phyloP scores from a whole-genome alignment of 2,888 invertebrate species.

The Amphipyra berbera region DNA sequence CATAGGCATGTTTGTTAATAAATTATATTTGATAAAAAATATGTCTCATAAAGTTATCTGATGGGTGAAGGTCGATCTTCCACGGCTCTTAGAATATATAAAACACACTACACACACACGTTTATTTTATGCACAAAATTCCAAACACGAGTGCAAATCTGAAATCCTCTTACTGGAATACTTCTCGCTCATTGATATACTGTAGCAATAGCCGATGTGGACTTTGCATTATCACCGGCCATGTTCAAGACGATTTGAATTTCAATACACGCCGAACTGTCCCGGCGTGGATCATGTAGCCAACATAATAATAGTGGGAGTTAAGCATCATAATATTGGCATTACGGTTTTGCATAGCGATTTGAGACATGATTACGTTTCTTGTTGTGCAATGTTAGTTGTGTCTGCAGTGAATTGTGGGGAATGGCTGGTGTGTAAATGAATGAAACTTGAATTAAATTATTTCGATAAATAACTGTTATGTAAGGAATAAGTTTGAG shows the following conservation, averaged over 20 bases:
- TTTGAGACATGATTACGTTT: constrained; percentile 24
- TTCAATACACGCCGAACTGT: constrained; percentile 66
- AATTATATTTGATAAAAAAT: no score
- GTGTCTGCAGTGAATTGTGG: not conserved
- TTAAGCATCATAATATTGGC: constrained; percentile 49
- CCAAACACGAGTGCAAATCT: constrained; percentile 48
- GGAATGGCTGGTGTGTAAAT: not conserved
- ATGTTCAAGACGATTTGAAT: constrained; percentile 70
- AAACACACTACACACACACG: constrained; percentile 17
- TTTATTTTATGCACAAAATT: constrained; percentile 46
- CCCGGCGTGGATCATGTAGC: constrained; percentile 42
- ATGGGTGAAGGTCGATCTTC: no score
- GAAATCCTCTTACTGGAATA: constrained; percentile 60
- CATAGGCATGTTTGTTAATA: no score
- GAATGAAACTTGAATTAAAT: no score
- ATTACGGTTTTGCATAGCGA: constrained; percentile 46
- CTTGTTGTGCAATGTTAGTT: constrained; percentile 15
- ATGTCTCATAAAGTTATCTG: no score
- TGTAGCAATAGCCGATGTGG: constrained; percentile 65
- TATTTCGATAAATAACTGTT: no score
- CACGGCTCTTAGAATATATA: no score
- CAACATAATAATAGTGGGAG: constrained; percentile 37
- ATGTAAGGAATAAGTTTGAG: no score
- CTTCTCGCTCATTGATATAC: constrained; percentile 70
- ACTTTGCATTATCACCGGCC: constrained; percentile 70